Conservation (phyloP, 2,888 invertebrate species). For the Pandemis corylana region DNA sequence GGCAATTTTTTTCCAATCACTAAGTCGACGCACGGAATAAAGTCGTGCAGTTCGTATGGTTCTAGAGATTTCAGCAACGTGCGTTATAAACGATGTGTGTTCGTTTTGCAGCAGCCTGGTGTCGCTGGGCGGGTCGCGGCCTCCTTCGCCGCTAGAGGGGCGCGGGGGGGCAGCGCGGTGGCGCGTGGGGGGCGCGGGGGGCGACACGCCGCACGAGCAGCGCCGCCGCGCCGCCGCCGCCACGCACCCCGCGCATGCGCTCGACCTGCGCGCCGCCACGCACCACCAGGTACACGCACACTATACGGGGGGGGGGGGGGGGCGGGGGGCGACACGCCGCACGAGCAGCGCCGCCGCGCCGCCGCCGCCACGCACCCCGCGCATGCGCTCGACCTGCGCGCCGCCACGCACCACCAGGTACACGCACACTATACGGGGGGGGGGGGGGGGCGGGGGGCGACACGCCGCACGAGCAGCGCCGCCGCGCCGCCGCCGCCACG, state of each 20-base stretch:
- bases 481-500: conserved; percentile 87
- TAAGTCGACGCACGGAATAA: too few species aligned
- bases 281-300: conserved; percentile 86
- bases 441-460: conserved; percentile 46
- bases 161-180: conserved; percentile 72
- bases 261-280: conserved; percentile 89
- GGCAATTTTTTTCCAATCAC: too few species aligned
- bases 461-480: conserved; percentile 77
- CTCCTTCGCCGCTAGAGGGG: conserved; percentile 75
- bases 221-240: conserved; percentile 86
- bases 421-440: conserved; percentile 50
- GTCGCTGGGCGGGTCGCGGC: conserved; percentile 71
- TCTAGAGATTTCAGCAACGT: too few species aligned
- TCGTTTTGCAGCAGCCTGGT: conserved; percentile 64
- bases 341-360: conserved; percentile 82
- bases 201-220: conserved; percentile 69
- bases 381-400: conserved; percentile 90
- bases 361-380: conserved; percentile 92
- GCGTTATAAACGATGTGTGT: too few species aligned
- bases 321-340: conserved; percentile 62
- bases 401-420: conserved; percentile 89
- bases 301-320: conserved; percentile 54
- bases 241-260: conserved; percentile 93
- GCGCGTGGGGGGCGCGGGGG: conserved; percentile 47
- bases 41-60: too few species aligned